Evolutionary conservation across 53 echinoderm and acorn worm genomes (phyloP), one percentile per base, ranked within the genome.

Genomic region (Astropecten irregularis): DNA sequence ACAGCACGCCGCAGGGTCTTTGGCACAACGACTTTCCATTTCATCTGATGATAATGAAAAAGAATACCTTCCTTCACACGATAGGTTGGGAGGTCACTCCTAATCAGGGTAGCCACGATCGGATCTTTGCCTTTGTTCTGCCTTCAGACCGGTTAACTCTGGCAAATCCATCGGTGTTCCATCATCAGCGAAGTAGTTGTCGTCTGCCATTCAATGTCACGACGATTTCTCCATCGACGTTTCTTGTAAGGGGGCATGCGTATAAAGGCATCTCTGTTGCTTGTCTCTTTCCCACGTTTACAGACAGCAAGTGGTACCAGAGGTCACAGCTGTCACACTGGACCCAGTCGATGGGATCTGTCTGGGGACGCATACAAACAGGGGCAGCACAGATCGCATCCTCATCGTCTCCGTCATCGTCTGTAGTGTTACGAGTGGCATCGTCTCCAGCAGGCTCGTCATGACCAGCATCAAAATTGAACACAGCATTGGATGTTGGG

Each of bases 271-370:
- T 46, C 14, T 46, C 8, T 46, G 8, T 14, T 14, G 56, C 25
- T 21, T 56, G 7, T 23, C 27, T 56, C 56, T 23, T 56, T 25
- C 26, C 2, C 7, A 56, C 23, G 27, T 56, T 23, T 23, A 25
- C 56, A 46, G 8, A 46, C 47, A 46, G 47, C 47, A 46, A 46
- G 47, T 46, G 47, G 14, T 9, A 46, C 47, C 30, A 46, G 8
- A 9, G 8, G 47, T 46, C 47, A 46, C 47, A 46, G 8, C 56
- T 28, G 26, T 56, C 56, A 13, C 82, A 56, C 11, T 22, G 82
- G 40, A 62, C 36, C 82, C 82, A 81, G 60, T 81, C 65, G 10
- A 81, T 40, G 9, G 60, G 26, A 1, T 81, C 82, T 2, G 38
- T 31, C 27, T 13, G 34, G 38, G 65, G 82, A 8, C 18, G 10